Conservation (phyloP, 2,113 vertebrate genomes). For the Phalacrocorax pelagicus region DNA sequence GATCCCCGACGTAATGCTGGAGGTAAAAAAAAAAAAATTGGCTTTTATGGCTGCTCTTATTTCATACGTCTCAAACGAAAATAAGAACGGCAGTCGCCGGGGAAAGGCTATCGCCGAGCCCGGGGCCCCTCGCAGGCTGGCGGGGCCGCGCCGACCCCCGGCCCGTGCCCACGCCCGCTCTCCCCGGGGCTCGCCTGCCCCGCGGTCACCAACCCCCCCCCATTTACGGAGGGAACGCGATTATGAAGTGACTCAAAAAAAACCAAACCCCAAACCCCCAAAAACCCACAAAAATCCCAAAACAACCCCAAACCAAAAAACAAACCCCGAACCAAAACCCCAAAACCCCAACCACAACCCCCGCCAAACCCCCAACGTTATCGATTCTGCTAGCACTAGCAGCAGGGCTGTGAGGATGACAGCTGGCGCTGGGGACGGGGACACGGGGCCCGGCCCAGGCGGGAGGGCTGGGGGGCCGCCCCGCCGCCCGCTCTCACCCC, state of each 20-base stretch:
- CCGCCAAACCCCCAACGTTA: background rate
- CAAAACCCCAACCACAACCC: background rate
- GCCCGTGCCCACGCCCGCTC: background rate
- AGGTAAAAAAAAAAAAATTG: fast-evolving
- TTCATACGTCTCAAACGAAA: background rate
- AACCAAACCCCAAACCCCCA: too few species aligned
- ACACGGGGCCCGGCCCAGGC: background rate
- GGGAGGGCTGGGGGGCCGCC: background rate
- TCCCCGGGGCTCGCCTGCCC: background rate
- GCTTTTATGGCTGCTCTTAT: background rate
- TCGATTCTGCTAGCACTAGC: conserved; percentile 51
- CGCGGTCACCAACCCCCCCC: background rate
- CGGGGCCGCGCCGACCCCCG: background rate
- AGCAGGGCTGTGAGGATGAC: conserved; percentile 63
- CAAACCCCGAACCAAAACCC: too few species aligned
- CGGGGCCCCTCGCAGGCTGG: background rate
- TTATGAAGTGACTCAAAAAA: conserved; percentile 1
- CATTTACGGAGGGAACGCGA: conserved; percentile 8
- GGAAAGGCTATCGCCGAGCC: background rate
- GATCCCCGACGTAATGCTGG: background rate
- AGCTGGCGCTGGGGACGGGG: conserved; percentile 54
- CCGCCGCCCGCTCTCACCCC: background rate
- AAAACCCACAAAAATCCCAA: background rate
- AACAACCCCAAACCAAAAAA: background rate
- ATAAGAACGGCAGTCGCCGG: background rate